Base-by-base conservation (phyloP, 2,888 invertebrate species). In the Zaprionus bogoriensis region DNA sequence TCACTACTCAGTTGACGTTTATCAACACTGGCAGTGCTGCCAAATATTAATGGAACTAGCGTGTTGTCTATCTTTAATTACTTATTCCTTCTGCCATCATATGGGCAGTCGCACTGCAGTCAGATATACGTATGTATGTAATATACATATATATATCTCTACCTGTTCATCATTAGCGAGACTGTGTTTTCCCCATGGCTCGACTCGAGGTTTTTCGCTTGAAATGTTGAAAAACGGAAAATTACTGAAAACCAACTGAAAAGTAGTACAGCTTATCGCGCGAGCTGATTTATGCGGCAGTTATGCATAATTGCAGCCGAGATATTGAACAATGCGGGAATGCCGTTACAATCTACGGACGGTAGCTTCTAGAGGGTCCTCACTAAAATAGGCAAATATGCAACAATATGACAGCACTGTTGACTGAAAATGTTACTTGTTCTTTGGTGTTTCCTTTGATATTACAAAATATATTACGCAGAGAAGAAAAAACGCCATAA, bases 251-350 rank as follows among this genome's bases (percentile, higher is more conserved):
- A 39, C 19, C 19, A 39, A 32, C 12, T 12, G 12, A 30, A 66
- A 82, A 85, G 54, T 77, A 61, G 82, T 55, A 62, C 75, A 75
- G 68, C 75, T 80, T 82, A 82, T 85, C 82, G 60, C 45, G 12
- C 2, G 28, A 14, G 30, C 12, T 71, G 69, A 87, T 88, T 86
- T 88, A 82, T 84, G 85, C 68, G 85, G 72, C 76, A 73, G 53
- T 61, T 59, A 44, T 41, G 53, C 69, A 70, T 70, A 71, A 61
- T 67, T 55, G 62, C 62, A 14, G 4, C 6, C 51, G 47, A 54
- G 50, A 47, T 51, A 57, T 57, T 46, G 27, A 9, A 36, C 2
- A 17, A 36, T 36, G 17, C 32, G 32, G 32, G 32, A 36, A 36
- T 36, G 2, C 32, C 32, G 32, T 36, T 36, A 17, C 17, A 36